A percentile compares a stretch with the other conserved stretches of the same genome.
These are phyloP conservation scores for Sinopyrophorus schimmeli DNA, from an alignment of 2,888 invertebrate species.

Conservation along the genomic window DNA sequence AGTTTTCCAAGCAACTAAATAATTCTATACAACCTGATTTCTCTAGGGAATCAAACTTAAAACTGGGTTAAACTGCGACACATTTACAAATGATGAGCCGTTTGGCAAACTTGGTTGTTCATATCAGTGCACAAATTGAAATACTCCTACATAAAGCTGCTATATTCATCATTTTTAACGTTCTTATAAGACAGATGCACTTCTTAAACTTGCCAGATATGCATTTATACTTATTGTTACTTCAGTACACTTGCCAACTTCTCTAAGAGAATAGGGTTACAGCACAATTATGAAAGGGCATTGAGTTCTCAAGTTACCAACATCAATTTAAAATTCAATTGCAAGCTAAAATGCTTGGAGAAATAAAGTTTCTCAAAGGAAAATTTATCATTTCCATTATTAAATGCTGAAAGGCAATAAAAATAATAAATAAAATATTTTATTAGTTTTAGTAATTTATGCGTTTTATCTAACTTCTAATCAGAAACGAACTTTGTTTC, in stretches of 20 bases:
- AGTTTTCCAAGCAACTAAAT: conserved; percentile 21
- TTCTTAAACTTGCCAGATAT: conserved; percentile 26
- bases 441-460: no score
- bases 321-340: no score
- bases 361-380: no score
- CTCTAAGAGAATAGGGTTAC: conserved; percentile 3
- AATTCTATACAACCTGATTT: conserved; percentile 19
- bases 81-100: conserved; percentile 24
- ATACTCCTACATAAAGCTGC: conserved; percentile 21
- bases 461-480: no score
- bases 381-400: no score
- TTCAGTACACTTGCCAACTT: conserved; percentile 12
- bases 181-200: conserved; percentile 19
- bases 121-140: conserved; percentile 32
- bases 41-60: conserved; percentile 19
- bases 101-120: conserved; percentile 29
- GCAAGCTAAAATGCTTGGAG: no score
- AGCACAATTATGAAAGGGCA: no score
- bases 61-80: conserved; percentile 31
- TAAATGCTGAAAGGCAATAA: no score
- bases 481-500: no score
- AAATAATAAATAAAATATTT: no score
- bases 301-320: no score
- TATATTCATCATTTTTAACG: conserved; percentile 29
- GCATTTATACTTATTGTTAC: conserved; percentile 25